Percentiles rank a stretch among this genome's conserved stretches.
Conservation (phyloP, 2,888 invertebrate species). For the Panzeria rudis region DNA sequence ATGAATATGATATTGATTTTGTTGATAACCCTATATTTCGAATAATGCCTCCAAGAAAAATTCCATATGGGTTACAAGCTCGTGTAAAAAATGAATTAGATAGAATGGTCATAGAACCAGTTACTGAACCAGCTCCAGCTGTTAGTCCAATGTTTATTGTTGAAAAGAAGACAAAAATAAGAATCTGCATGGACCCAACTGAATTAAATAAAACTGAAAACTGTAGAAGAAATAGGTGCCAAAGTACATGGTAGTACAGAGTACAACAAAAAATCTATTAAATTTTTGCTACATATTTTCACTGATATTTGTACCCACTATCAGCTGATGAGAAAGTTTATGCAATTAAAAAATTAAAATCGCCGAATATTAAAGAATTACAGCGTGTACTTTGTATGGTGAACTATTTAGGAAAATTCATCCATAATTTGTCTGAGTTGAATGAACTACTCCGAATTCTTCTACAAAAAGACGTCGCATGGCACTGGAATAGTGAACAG, state of each 20-base stretch:
- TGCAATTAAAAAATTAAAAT: constrained; percentile 11
- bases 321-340: not conserved
- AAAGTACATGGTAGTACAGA: not conserved
- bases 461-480: too few species aligned
- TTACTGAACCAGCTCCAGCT: not conserved
- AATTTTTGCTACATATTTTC: constrained; percentile 14
- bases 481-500: too few species aligned
- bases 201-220: not conserved
- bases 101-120: not conserved
- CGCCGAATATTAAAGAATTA: constrained; percentile 10
- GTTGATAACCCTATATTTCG: constrained; percentile 2
- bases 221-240: constrained; percentile 10
- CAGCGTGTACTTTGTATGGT: constrained; percentile 9
- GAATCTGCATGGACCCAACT: constrained; percentile 7
- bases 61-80: too few species aligned
- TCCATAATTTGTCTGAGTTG: too few species aligned
- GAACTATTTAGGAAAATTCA: too few species aligned
- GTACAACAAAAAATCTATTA: constrained; percentile 12
- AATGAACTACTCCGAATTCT: too few species aligned
- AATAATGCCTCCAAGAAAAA: constrained; percentile 5
- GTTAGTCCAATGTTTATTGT: constrained; percentile 4
- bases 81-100: too few species aligned
- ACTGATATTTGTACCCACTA: not conserved
- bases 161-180: not conserved
- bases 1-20: too few species aligned